Base-by-base conservation (phyloP, 2,888 invertebrate genomes). In the Apocheima hispidaria region DNA sequence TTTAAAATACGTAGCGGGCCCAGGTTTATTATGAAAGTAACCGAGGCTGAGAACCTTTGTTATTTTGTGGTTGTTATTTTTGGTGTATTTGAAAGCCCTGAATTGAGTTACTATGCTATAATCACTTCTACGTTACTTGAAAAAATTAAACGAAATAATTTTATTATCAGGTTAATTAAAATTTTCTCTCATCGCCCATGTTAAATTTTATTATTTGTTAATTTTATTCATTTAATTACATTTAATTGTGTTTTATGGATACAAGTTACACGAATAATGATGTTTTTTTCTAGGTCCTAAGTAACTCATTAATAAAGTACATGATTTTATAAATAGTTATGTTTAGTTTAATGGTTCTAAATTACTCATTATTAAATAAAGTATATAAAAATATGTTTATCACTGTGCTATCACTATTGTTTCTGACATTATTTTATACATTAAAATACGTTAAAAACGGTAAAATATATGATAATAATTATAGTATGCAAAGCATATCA, bases 401-500 rank as follows among this genome's bases (percentile, higher is more conserved):
- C n/a, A 1, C 6, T 1, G 1, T 26, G 7, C 26, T 26, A 26
- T n/a, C n/a, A n/a, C n/a, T n/a, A n/a, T n/a, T 40, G 18, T 4
- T 18, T 12, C 2, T 21, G 1, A 14, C 4, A 40, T 20, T 9
- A 23, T 7, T 12, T 43, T 7, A n/a, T n/a, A n/a, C n/a, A n/a
- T n/a, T 26, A 20, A 14, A 14, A 43, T 23, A 21, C 21, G 23
- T 63, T 49, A 49, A 57, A 59, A 63, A 55, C 40, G 35, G 52
- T 62, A 55, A 50, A 57, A 14, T 14, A 57, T 53, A 43, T 65
- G 57, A 59, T 66, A 60, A 3, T 28, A 52, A 1, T 6, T 6
- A 26, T 7, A 55, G 67, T 58, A 86, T 88, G 87, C 81, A 88
- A 89, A 88, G 86, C 73, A 79, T 82, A 86, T 84, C 77, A 84